Conservation (phyloP, 2,888 invertebrate species). For the Aproaerema taeniolella region DNA sequence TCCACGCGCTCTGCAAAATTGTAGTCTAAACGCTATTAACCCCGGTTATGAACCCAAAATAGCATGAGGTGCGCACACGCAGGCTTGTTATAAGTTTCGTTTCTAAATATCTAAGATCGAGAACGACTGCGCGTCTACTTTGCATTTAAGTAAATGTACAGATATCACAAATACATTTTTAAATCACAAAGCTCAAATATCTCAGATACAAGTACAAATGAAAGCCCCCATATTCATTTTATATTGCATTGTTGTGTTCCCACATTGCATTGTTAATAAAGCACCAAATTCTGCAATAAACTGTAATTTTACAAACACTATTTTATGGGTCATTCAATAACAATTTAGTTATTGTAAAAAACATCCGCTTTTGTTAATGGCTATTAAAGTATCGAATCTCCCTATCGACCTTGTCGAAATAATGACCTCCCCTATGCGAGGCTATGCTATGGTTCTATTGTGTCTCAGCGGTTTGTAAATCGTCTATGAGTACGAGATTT, state of each 20-base stretch:
- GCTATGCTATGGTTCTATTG: slow-evolving; percentile 35
- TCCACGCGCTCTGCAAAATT: slow-evolving; percentile 39
- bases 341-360: slow-evolving; percentile 20
- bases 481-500: slow-evolving; percentile 33
- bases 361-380: slow-evolving; percentile 23
- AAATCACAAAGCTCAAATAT: too few species aligned
- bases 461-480: slow-evolving; percentile 51
- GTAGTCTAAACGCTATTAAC: slow-evolving; percentile 33
- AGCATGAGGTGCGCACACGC: slow-evolving; percentile 11
- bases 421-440: slow-evolving; percentile 38
- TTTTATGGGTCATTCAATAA: slow-evolving; percentile 9
- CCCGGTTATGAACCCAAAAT: slow-evolving; percentile 25
- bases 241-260: too few species aligned
- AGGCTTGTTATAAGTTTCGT: slow-evolving; percentile 5
- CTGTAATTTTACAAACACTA: not conserved
- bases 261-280: too few species aligned
- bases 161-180: too few species aligned
- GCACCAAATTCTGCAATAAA: too few species aligned
- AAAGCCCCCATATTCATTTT: too few species aligned
- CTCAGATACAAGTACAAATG: too few species aligned
- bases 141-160: too few species aligned
- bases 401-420: slow-evolving; percentile 23
- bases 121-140: too few species aligned
- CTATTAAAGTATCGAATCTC: slow-evolving; percentile 21
- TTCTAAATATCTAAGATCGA: too few species aligned